Evolutionary conservation across 2,888 invertebrate species (phyloP).

Genomic region (Aelia acuminata): DNA sequence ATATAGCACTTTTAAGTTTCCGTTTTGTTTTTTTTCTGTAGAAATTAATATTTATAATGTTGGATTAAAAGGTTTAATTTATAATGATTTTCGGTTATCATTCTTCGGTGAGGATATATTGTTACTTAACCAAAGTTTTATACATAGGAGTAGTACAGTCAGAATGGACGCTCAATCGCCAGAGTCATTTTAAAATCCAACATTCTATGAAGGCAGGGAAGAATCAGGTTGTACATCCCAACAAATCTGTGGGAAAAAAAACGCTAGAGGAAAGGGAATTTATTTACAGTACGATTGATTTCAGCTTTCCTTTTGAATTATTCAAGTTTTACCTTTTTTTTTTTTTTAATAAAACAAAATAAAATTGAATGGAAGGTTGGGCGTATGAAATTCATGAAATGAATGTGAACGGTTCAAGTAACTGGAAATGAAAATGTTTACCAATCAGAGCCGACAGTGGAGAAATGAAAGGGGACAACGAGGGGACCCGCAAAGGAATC

Average conservation of each 20-base stretch:
- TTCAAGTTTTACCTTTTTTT: neutral
- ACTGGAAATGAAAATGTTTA: constrained; percentile 48
- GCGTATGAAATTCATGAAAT: neutral
- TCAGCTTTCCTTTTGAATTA: neutral
- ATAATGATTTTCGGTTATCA: no score
- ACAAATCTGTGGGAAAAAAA: neutral
- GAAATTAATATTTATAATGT: no score
- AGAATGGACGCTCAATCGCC: no score
- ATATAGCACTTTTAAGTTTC: no score
- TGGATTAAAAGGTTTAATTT: no score
- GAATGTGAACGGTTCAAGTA: neutral
- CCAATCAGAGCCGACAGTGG: neutral
- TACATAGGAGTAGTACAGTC: no score
- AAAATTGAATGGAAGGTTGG: neutral
- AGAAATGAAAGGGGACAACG: neutral
- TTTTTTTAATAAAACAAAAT: neutral
- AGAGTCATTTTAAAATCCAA: no score
- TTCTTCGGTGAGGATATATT: no score
- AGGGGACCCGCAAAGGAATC: neutral
- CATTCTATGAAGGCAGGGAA: no score
- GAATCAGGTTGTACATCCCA: no score
- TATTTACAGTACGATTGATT: neutral
- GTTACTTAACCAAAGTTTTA: no score
- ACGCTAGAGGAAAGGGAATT: neutral
- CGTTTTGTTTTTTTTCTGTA: no score